These are phyloP conservation scores for Gyrodactylus bullatarudis DNA, from an alignment of 1,140 invertebrate species.

Conservation along the genomic window DNA sequence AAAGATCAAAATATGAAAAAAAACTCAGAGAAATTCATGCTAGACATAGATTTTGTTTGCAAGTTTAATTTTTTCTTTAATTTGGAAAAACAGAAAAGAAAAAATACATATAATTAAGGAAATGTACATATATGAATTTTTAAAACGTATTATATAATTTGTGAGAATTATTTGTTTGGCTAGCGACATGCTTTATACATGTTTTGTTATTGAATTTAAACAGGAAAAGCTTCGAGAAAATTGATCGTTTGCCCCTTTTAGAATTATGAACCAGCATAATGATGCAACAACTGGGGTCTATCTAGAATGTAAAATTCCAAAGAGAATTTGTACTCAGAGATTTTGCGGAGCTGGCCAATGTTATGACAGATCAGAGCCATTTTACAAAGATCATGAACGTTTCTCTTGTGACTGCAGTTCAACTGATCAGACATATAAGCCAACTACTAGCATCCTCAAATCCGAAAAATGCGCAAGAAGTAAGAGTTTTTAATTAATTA, in stretches of 20 bases:
- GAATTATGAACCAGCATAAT: neutral
- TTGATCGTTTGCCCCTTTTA: neutral
- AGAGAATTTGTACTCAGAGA: neutral
- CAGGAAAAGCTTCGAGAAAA: too few species aligned
- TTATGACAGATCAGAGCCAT: neutral
- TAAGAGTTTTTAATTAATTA: neutral
- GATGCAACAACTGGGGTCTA: neutral
- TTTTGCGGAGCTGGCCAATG: neutral
- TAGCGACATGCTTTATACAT: too few species aligned
- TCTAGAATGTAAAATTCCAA: neutral
- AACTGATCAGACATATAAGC: neutral
- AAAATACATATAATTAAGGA: too few species aligned
- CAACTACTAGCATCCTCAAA: neutral
- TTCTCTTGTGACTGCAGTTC: conserved; percentile 1
- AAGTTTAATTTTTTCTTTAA: too few species aligned
- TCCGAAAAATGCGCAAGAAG: conserved; percentile 1
- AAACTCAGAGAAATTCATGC: too few species aligned
- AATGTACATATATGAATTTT: too few species aligned
- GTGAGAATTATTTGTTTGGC: too few species aligned
- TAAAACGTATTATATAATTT: too few species aligned
- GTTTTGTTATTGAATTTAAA: too few species aligned
- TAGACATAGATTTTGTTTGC: too few species aligned
- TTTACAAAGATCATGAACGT: neutral
- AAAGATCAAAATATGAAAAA: too few species aligned
- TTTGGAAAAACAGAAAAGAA: too few species aligned